A percentile compares a stretch with the other conserved stretches of the same genome.
Conservation (phyloP, 2,888 invertebrate genomes). For the Sepiola atlantica region DNA sequence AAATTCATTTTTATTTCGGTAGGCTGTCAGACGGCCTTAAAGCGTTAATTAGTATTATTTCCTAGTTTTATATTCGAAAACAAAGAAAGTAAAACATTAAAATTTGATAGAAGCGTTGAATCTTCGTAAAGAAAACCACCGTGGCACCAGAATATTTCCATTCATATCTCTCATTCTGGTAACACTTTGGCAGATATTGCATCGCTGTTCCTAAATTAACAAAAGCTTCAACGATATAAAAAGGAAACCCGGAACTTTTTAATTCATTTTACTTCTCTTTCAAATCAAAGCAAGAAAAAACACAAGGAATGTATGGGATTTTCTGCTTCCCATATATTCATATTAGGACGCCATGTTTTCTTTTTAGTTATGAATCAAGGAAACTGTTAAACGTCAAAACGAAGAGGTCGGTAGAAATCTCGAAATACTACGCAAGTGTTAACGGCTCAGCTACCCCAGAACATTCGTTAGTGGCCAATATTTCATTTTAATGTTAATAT, state of each 20-base stretch:
- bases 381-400: background rate
- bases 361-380: background rate
- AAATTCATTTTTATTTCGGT: background rate
- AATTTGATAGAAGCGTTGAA: background rate
- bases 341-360: background rate
- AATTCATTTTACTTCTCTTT: background rate
- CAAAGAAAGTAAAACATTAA: background rate
- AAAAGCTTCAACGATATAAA: background rate
- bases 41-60: background rate
- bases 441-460: background rate
- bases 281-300: background rate
- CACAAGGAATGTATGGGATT: background rate
- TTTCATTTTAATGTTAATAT: conserved; percentile 32
- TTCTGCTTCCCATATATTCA: background rate
- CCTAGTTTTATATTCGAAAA: background rate
- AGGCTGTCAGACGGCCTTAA: background rate
- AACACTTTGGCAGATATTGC: background rate
- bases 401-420: background rate
- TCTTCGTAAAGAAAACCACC: too few species aligned
- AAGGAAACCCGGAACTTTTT: background rate
- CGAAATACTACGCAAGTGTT: background rate
- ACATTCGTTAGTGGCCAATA: background rate
- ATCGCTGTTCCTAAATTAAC: background rate
- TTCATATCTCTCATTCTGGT: background rate
- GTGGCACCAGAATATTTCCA: background rate